Conservation (phyloP, 2,113 vertebrate species). For the Phasianus colchicus region DNA sequence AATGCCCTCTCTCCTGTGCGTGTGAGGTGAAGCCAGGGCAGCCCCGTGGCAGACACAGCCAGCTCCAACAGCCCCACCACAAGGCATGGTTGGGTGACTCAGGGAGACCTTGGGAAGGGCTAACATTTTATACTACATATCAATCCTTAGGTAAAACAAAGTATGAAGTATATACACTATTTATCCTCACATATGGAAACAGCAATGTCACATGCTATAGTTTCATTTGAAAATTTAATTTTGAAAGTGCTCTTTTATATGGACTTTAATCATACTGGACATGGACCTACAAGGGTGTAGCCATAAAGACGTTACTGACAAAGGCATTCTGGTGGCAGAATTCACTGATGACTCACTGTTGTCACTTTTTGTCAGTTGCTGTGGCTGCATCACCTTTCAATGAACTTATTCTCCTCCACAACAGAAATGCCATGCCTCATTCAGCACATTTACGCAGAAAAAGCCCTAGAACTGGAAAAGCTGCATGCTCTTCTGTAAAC, state of each 20-base stretch:
- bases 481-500: not conserved
- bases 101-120: not conserved
- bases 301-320: not conserved
- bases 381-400: not conserved
- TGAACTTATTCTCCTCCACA: not conserved
- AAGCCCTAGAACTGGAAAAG: not conserved
- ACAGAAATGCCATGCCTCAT: not conserved
- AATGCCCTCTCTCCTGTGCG: accelerated
- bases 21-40: accelerated
- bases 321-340: not conserved
- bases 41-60: accelerated
- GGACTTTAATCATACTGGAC: not conserved
- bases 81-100: accelerated
- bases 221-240: not conserved
- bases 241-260: not conserved
- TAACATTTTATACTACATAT: not conserved
- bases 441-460: not conserved
- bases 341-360: not conserved
- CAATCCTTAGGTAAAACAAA: not conserved
- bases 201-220: not conserved
- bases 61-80: not conserved
- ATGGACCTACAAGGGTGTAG: not conserved
- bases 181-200: not conserved
- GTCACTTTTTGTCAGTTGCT: not conserved
- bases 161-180: not conserved